These are phyloP conservation scores for Nematostella vectensis DNA, from an alignment of 92 coral and sea anemone species.

Conservation along the genomic window DNA sequence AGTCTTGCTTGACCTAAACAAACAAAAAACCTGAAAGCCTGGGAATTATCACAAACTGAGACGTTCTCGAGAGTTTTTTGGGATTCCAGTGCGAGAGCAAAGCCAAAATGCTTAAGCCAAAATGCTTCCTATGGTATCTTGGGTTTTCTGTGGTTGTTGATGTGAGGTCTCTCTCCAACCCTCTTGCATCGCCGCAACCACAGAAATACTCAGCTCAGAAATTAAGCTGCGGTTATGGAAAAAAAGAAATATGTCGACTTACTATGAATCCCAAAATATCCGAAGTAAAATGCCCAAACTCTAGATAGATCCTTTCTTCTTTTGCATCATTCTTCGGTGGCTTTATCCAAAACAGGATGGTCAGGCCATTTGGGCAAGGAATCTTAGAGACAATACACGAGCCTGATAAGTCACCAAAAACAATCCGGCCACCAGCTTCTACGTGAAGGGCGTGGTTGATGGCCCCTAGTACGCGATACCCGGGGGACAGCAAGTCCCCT, in stretches of 20 bases:
- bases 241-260: no score
- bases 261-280: constrained; percentile 13
- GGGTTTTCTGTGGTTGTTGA: no score
- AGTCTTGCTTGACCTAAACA: constrained; percentile 19
- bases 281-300: constrained; percentile 5
- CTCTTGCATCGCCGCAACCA: no score
- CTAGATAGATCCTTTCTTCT: constrained; percentile 6
- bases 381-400: constrained; percentile 8
- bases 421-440: constrained; percentile 13
- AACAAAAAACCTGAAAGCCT: not conserved
- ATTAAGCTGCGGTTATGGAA: no score
- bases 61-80: not conserved
- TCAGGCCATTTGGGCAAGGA: constrained; percentile 11
- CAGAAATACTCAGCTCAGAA: no score
- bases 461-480: constrained; percentile 5
- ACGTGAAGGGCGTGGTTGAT: constrained; percentile 15
- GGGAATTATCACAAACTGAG: not conserved
- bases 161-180: no score
- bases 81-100: no score
- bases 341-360: constrained; percentile 21
- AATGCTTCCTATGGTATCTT: no score
- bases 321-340: constrained; percentile 4
- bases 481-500: constrained; percentile 4
- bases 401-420: constrained; percentile 4
- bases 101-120: no score